Evolutionary conservation across 2,113 vertebrate species (phyloP).

Genomic region (Ceyx cyanopectus): DNA sequence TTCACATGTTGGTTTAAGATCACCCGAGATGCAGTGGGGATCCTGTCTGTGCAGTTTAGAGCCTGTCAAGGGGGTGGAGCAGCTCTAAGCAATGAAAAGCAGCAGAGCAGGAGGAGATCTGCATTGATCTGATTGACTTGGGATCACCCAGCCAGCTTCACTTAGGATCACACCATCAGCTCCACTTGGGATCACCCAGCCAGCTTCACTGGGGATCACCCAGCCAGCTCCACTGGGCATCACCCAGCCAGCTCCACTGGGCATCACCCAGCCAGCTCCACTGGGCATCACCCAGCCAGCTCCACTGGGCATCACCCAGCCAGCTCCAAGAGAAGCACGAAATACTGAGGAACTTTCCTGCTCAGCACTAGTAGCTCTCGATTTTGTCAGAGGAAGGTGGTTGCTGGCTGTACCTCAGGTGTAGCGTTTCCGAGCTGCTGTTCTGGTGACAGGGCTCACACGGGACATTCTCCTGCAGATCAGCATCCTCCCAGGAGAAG

Average conservation of each 20-base stretch:
- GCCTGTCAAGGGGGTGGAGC: neutral
- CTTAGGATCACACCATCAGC: too few species aligned
- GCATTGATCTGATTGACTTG: too few species aligned
- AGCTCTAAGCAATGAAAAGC: neutral
- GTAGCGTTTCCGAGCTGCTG: neutral
- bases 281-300: too few species aligned
- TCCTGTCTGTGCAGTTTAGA: neutral
- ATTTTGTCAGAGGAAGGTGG: fast-evolving
- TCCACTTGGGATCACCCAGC: too few species aligned
- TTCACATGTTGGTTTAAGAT: neutral
- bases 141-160: too few species aligned
- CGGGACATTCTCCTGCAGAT: neutral
- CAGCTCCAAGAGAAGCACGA: neutral
- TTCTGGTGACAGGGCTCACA: neutral
- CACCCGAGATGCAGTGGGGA: neutral
- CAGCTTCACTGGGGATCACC: too few species aligned
- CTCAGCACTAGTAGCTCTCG: fast-evolving
- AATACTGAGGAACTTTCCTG: neutral
- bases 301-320: too few species aligned
- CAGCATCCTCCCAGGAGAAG: neutral
- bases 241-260: too few species aligned
- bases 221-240: too few species aligned
- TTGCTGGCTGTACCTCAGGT: fast-evolving
- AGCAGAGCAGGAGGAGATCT: neutral
- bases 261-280: too few species aligned